Evolutionary conservation across 2,797 vertebrate genomes (phyloP).

Genomic region (Astyanax mexicanus): DNA sequence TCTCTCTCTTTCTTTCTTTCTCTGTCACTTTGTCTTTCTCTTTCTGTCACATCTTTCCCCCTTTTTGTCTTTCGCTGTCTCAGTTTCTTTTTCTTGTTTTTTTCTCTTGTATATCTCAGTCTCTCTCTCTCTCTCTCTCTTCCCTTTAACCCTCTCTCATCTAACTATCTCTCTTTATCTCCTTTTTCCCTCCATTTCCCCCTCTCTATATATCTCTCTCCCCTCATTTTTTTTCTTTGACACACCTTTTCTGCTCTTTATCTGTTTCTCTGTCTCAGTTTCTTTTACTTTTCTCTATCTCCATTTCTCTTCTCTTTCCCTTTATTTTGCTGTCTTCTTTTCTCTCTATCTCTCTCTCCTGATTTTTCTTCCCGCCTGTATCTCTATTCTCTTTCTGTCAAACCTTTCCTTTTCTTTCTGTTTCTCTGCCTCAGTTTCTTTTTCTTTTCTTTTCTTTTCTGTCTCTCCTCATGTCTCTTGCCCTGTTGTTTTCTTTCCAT

Average conservation of each 20-base stretch:
- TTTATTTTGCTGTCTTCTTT: too few species aligned
- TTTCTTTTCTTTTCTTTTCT: constrained; percentile 8
- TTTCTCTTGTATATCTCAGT: neutral
- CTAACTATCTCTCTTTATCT: neutral
- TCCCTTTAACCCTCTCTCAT: neutral
- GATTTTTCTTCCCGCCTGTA: too few species aligned
- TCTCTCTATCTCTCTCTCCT: too few species aligned
- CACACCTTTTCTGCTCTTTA: neutral
- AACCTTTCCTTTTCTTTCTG: too few species aligned
- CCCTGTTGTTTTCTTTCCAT: too few species aligned
- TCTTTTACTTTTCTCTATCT: neutral
- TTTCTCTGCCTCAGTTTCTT: too few species aligned
- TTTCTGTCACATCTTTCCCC: neutral
- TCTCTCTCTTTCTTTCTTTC: neutral
- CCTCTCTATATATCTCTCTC: neutral
- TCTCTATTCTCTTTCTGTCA: too few species aligned
- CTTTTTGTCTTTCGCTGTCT: neutral
- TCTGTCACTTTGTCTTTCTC: neutral
- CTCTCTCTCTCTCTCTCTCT: neutral
- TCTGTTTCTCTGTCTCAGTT: neutral
- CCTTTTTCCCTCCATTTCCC: neutral
- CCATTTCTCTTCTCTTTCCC: neutral
- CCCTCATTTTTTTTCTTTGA: too few species aligned
- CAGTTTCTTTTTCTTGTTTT: too few species aligned
- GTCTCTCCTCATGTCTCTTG: too few species aligned